These are phyloP conservation scores for Pandemis cinnamomeana DNA, from an alignment of 2,888 invertebrate species.

Conservation along the genomic window DNA sequence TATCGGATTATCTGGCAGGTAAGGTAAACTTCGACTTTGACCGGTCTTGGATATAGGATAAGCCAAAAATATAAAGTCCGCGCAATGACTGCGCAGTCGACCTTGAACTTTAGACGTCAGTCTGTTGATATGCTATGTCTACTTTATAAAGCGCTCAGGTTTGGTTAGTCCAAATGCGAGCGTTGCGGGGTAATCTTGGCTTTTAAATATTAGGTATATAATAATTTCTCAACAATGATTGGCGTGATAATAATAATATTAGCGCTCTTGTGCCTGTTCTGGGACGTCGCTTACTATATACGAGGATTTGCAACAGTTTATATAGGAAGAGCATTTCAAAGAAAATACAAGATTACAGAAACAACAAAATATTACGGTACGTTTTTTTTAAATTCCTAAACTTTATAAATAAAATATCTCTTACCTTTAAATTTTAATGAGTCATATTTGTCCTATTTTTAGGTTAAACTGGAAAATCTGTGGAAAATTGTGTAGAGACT, in stretches of 20 bases:
- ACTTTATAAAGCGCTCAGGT: constrained; percentile 11
- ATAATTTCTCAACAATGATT: constrained; percentile 18
- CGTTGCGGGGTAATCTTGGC: constrained; percentile 27
- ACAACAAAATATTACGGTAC: constrained; percentile 33
- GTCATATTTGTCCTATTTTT: neutral
- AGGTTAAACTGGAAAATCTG: neutral
- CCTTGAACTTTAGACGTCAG: constrained; percentile 29
- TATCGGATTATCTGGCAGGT: neutral
- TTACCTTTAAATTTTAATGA: neutral
- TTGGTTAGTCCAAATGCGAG: constrained; percentile 16
- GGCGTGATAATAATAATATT: constrained; percentile 28
- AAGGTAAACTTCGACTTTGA: neutral
- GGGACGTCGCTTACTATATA: constrained; percentile 32
- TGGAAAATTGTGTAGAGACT: neutral
- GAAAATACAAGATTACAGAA: constrained; percentile 30
- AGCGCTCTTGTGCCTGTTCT: constrained; percentile 26
- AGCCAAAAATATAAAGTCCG: neutral
- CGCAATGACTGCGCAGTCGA: constrained; percentile 13
- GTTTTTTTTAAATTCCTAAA: neutral
- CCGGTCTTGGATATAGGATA: neutral
- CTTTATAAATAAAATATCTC: neutral
- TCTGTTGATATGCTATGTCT: constrained; percentile 20
- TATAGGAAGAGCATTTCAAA: constrained; percentile 32
- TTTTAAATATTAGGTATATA: neutral
- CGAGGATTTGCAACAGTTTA: constrained; percentile 14